Conservation (phyloP, 2,888 invertebrate species). For the Oscheius onirici region DNA sequence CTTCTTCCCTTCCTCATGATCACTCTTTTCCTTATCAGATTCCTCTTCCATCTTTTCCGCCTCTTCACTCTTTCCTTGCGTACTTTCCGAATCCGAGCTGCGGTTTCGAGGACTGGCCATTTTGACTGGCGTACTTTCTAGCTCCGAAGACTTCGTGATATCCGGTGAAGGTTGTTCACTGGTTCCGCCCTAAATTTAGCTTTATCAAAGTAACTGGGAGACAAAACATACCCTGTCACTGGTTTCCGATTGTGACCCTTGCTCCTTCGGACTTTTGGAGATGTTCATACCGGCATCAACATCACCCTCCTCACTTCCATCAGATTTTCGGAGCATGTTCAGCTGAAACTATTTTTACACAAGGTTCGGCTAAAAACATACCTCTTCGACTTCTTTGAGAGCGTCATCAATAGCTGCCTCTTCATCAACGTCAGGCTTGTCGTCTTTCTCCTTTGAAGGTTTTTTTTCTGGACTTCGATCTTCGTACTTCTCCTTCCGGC, state of each 20-base stretch:
- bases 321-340: background rate
- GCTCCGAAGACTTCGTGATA: constrained; percentile 2
- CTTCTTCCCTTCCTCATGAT: background rate
- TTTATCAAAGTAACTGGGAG: no score
- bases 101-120: background rate
- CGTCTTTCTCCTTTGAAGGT: constrained; percentile 20
- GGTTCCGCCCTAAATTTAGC: no score
- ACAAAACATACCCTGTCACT: constrained; percentile 6
- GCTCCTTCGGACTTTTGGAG: background rate
- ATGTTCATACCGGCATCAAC: background rate
- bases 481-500: constrained; percentile 10
- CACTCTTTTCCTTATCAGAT: constrained; percentile 15
- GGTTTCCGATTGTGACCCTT: background rate
- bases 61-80: background rate
- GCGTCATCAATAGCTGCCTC: constrained; percentile 37
- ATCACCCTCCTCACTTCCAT: background rate
- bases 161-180: background rate
- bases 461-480: constrained; percentile 12
- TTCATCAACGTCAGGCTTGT: constrained; percentile 25
- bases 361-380: no score
- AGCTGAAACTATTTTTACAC: no score
- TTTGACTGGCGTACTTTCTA: background rate
- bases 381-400: constrained; percentile 33
- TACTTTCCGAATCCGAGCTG: constrained; percentile 22
- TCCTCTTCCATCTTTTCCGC: background rate